Percentiles rank a stretch among this genome's conserved stretches.
Evolutionary conservation across 1,140 invertebrate species (phyloP).

Genomic region (Nomia melanderi): DNA sequence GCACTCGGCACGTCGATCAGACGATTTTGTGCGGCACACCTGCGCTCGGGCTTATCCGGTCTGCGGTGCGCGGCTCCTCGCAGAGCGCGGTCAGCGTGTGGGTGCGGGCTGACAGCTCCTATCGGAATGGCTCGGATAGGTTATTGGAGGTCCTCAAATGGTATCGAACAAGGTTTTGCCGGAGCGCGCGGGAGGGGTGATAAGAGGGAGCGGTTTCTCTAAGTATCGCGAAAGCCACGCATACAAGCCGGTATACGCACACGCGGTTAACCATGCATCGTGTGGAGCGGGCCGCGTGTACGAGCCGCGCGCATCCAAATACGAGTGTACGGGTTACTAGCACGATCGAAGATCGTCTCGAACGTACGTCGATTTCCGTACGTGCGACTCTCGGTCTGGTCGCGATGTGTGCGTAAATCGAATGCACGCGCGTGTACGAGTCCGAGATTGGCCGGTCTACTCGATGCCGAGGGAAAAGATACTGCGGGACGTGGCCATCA

Average conservation of each 20-base stretch:
- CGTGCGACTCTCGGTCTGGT: not conserved
- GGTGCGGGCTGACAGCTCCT: conserved; percentile 72
- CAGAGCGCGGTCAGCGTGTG: conserved; percentile 55
- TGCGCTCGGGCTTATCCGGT: conserved; percentile 58
- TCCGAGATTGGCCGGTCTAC: conserved; percentile 55
- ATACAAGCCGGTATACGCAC: not conserved
- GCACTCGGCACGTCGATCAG: conserved; percentile 57
- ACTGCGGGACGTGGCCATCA: conserved; percentile 67
- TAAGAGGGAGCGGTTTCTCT: conserved; percentile 58
- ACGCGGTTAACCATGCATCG: not conserved
- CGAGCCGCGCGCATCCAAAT: conserved; percentile 1
- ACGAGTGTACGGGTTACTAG: conserved; percentile 18
- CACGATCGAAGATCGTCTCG: conserved; percentile 12
- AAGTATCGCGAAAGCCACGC: conserved; percentile 55
- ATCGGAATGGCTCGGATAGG: conserved; percentile 70
- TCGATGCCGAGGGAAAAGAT: conserved; percentile 66
- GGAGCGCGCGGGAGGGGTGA: conserved; percentile 53
- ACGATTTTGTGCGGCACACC: conserved; percentile 66
- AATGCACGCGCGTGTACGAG: conserved; percentile 46
- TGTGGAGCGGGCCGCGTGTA: too few relatives aligned
- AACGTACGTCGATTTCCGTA: conserved; percentile 48
- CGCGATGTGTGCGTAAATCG: conserved; percentile 42
- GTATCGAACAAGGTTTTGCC: conserved; percentile 69
- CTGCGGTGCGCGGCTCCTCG: conserved; percentile 31
- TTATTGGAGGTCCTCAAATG: conserved; percentile 78